These are phyloP conservation scores for Poicephalus gulielmi DNA, from an alignment of 2,113 vertebrate species.

Conservation along the genomic window DNA sequence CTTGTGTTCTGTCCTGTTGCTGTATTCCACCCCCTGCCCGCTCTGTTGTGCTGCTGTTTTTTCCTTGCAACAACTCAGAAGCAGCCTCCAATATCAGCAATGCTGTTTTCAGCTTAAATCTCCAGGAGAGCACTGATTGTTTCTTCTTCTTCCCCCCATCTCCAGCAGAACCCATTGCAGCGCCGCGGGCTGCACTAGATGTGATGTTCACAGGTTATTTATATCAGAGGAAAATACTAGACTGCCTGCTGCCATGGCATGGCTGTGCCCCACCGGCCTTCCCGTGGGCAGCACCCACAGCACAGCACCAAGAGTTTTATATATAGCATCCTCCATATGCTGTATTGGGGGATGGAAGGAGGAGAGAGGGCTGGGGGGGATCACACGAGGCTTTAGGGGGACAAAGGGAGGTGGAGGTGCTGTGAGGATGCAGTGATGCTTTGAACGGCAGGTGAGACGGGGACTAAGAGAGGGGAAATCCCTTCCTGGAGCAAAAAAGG, in stretches of 20 bases:
- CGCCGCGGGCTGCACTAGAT: not conserved
- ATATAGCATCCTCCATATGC: not conserved
- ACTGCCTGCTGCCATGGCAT: not conserved
- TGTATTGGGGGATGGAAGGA: accelerated
- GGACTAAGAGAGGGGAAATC: not conserved
- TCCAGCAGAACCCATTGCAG: not conserved
- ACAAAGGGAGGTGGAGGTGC: not conserved
- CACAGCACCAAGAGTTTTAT: slow-evolving; percentile 5
- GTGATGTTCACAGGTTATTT: not conserved
- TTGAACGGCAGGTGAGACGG: not conserved
- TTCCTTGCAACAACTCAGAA: not conserved
- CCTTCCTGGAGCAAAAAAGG: not conserved
- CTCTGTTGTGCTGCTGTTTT: accelerated
- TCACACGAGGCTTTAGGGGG: accelerated
- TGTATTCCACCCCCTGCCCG: not conserved
- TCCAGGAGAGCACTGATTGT: not conserved
- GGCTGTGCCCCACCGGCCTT: not conserved
- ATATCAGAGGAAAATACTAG: not conserved
- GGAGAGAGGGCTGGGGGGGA: not conserved
- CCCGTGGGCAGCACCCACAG: not conserved
- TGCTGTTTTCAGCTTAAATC: accelerated
- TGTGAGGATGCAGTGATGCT: not conserved
- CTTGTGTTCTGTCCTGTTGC: accelerated
- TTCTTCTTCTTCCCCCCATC: not conserved
- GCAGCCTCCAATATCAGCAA: not conserved